Conservation (phyloP, 2,888 invertebrate genomes). For the Pantelozetes paolii region DNA sequence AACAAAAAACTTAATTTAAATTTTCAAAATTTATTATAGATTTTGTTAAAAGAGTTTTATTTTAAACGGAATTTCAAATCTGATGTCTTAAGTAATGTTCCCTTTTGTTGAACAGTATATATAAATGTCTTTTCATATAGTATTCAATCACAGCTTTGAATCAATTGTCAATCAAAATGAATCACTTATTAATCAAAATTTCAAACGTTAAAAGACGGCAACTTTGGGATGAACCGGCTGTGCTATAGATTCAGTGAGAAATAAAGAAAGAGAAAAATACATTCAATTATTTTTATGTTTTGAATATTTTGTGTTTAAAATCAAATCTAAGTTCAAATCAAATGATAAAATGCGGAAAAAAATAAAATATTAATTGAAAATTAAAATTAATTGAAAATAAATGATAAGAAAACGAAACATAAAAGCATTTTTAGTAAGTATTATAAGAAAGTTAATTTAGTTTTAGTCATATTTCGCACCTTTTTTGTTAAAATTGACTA, state of each 20-base stretch:
- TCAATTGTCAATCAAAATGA: background rate
- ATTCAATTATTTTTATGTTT: background rate
- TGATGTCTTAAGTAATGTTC: background rate
- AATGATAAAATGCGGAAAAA: background rate
- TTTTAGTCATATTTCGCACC: too few species aligned
- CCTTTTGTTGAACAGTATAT: background rate
- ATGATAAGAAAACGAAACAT: too few species aligned
- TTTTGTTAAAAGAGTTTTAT: background rate
- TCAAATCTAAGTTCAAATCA: background rate
- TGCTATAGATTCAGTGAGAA: constrained; percentile 42
- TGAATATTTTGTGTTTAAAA: background rate
- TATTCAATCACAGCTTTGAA: constrained; percentile 12
- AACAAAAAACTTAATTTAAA: too few species aligned
- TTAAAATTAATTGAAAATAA: too few species aligned
- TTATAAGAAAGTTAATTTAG: too few species aligned
- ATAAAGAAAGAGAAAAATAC: background rate
- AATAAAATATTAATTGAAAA: background rate
- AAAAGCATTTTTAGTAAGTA: too few species aligned
- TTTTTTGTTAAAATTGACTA: too few species aligned
- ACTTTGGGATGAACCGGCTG: constrained; percentile 49
- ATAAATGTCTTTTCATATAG: background rate
- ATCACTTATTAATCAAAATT: background rate
- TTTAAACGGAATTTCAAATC: background rate
- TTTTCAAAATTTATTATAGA: background rate
- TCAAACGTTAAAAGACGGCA: constrained; percentile 47